These are phyloP conservation scores for Hyperoplus lanceolatus DNA, from an alignment of 2,797 vertebrate genomes.

Conservation along the genomic window DNA sequence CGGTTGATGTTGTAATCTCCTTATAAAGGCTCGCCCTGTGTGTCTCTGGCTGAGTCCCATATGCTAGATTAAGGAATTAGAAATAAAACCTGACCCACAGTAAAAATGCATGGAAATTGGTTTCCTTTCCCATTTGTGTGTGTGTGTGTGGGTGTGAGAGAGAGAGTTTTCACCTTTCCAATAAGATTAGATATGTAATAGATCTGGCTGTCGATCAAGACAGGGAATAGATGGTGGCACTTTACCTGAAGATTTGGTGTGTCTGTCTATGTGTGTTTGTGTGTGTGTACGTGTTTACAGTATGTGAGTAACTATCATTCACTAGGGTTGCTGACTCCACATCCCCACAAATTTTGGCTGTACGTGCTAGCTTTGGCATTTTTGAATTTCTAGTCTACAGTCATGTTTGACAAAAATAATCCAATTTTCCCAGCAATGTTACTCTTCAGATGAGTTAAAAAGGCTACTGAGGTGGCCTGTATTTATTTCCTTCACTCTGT, in stretches of 20 bases:
- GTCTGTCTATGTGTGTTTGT: not conserved
- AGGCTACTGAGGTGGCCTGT: not conserved
- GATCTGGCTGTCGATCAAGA: conserved; percentile 39
- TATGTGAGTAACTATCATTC: conserved; percentile 8
- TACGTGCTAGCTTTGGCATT: not conserved
- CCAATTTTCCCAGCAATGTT: not conserved
- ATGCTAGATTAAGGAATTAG: conserved; percentile 71
- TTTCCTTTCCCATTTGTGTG: conserved; percentile 41
- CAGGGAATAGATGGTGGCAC: conserved; percentile 29
- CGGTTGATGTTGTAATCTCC: conserved; percentile 57
- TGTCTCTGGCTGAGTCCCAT: conserved; percentile 64
- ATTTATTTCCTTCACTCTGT: not conserved
- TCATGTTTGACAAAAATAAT: not conserved
- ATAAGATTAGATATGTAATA: conserved; percentile 48
- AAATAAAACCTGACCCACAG: conserved; percentile 60
- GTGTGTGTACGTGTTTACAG: not conserved
- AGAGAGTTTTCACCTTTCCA: conserved; percentile 13
- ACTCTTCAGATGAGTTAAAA: not conserved
- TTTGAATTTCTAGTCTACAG: not conserved
- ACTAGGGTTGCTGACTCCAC: conserved; percentile 11
- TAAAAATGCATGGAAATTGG: conserved; percentile 73
- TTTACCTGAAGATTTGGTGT: conserved; percentile 20
- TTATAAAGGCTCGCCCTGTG: conserved; percentile 56
- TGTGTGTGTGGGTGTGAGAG: conserved; percentile 3
- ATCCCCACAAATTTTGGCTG: not conserved